A percentile compares a stretch with the other conserved stretches of the same genome.
These are phyloP conservation scores for Caenorhabditis panamensis DNA, from an alignment of 2,888 invertebrate genomes.

Conservation along the genomic window DNA sequence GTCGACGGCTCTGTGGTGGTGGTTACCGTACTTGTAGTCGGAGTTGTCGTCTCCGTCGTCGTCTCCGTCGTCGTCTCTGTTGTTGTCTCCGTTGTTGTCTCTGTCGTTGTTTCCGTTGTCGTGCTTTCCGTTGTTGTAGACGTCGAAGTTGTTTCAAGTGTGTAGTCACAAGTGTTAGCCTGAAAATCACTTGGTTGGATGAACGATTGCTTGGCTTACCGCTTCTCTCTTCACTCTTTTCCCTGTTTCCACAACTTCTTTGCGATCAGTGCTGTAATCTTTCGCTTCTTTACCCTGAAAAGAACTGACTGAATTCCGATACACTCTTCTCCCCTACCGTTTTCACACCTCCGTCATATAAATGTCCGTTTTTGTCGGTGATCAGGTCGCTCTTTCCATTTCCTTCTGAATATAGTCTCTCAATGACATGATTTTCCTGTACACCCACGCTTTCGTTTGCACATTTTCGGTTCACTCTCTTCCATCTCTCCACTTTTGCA, in stretches of 20 bases:
- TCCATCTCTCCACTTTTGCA: constrained; percentile 48
- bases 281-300: not conserved
- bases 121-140: constrained; percentile 36
- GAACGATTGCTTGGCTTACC: not conserved
- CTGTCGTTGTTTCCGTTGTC: not conserved
- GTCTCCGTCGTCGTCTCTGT: constrained; percentile 12
- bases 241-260: not conserved
- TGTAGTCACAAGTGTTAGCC: constrained; percentile 45
- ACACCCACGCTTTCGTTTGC: constrained; percentile 34
- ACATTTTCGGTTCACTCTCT: constrained; percentile 10
- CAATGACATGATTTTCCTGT: not conserved
- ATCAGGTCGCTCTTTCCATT: constrained; percentile 1
- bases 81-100: constrained; percentile 15
- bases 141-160: constrained; percentile 30
- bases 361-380: not conserved
- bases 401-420: constrained; percentile 12
- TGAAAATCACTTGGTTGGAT: not conserved
- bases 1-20: no score
- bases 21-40: constrained; percentile 22
- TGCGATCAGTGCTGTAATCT: not conserved
- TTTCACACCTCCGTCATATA: constrained; percentile 44
- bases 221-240: constrained; percentile 6
- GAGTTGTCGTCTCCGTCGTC: constrained; percentile 1
- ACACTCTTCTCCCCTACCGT: constrained; percentile 5
- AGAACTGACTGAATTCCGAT: not conserved